Base-by-base conservation (phyloP, 2,113 vertebrate species). In the Xerus inauris region DNA sequence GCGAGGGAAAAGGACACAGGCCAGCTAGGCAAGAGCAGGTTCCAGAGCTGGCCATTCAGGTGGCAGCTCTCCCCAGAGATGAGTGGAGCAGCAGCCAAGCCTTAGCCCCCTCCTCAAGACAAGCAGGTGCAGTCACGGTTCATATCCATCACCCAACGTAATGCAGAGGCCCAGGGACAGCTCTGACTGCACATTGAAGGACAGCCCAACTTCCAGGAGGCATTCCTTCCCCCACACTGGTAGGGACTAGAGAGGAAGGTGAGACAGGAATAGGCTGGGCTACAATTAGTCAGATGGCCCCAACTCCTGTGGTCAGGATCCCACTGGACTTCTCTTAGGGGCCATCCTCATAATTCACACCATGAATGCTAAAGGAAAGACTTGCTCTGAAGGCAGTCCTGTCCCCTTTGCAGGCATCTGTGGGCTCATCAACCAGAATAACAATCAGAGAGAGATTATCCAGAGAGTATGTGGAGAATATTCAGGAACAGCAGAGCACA, bases 21-120 rank as follows among this genome's bases (percentile, higher is more conserved):
- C 10, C 0, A 51, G 35, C 59, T 38, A 82, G 79, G 72, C 75
- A 11, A 59, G 7, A 35, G 71, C 73, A 67, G 62, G 72, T 35
- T 80, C 93, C 79, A 42, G 79, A 65, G 38, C 69, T 51, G 8
- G 3, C 65, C 35, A 5, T 35, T 51, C 17, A 26, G 87, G 69
- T 38, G 59, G 51, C 76, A 72, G 19, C 22, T 79, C 47, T 75
- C 45, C 51, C 47, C 69, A 86, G 89, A 80, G 17, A 30, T 8
- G 16, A 40, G 69, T 32, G 7, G 19, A 54, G 28, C 57, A 2
- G 42, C 6, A 80, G 83, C 72, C 2, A 1, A 22, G 45, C 32
- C 22, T 49, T 0, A 0, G 1, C 57, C 45, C 85, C 71, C 35
- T 80, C 71, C 69, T 45, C 20, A 35, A 0, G 1, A 59, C 2